Evolutionary conservation across 2,113 vertebrate species (phyloP).

Genomic region (Turdus rufiventris): DNA sequence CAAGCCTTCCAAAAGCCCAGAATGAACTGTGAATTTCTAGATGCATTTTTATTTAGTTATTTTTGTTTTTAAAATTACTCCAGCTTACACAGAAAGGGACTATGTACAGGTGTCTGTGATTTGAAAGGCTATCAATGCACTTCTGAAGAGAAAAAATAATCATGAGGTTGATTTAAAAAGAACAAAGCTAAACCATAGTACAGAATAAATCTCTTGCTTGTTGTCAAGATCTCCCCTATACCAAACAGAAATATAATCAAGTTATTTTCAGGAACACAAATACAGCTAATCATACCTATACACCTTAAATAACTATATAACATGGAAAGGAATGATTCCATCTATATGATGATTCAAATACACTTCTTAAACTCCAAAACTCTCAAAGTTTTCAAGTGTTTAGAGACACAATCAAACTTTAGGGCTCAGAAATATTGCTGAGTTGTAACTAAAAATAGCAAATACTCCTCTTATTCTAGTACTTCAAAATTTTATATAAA

Average conservation of each 20-base stretch:
- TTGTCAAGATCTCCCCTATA: not conserved
- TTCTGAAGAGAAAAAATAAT: not conserved
- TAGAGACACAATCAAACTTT: not conserved
- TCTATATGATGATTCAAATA: not conserved
- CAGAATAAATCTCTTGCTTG: not conserved
- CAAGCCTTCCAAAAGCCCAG: not conserved
- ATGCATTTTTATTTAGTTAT: not conserved
- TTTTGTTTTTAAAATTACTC: not conserved
- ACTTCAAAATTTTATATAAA: slow-evolving; percentile 35
- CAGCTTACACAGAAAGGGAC: not conserved
- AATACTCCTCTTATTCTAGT: not conserved
- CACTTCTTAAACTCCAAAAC: not conserved
- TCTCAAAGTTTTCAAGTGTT: not conserved
- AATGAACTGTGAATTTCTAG: not conserved
- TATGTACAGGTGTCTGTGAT: not conserved
- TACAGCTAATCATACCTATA: not conserved
- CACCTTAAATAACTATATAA: not conserved
- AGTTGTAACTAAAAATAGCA: not conserved
- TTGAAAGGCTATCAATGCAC: not conserved
- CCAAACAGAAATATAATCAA: not conserved
- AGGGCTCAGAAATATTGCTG: not conserved
- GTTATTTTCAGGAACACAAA: not conserved
- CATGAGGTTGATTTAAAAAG: not conserved
- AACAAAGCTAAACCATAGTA: not conserved
- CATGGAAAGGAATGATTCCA: not conserved